Conservation (phyloP, 1,140 invertebrate species). For the Drosophila kikkawai region DNA sequence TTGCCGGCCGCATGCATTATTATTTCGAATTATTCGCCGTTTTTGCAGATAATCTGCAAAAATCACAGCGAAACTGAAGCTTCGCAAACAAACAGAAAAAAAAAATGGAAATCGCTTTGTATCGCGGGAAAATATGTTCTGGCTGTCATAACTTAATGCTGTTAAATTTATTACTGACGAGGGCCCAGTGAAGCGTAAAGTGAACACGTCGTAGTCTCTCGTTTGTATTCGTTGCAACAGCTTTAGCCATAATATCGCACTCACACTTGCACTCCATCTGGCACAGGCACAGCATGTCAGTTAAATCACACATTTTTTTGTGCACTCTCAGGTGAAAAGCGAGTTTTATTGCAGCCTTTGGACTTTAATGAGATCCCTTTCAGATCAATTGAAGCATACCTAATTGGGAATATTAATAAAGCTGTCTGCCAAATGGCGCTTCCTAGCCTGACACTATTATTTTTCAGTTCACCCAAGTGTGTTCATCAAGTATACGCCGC, state of each 20-base stretch:
- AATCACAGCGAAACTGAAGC: slow-evolving; percentile 64
- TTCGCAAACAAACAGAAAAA: slow-evolving; percentile 21
- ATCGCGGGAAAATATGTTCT: slow-evolving; percentile 42
- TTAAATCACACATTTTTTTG: slow-evolving; percentile 28
- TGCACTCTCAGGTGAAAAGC: slow-evolving; percentile 23
- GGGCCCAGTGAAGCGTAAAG: slow-evolving; percentile 27
- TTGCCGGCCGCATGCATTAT: slow-evolving; percentile 75
- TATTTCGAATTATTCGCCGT: slow-evolving; percentile 73
- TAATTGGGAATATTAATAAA: slow-evolving; percentile 1
- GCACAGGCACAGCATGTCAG: slow-evolving; percentile 28
- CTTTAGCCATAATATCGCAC: slow-evolving; percentile 50
- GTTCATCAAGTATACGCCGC: slow-evolving; percentile 51
- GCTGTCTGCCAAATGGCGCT: neutral
- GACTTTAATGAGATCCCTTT: slow-evolving; percentile 7
- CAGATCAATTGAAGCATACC: neutral
- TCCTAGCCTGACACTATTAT: neutral
- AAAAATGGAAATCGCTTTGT: slow-evolving; percentile 40
- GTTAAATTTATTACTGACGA: slow-evolving; percentile 50
- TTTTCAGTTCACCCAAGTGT: neutral
- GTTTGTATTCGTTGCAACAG: slow-evolving; percentile 41
- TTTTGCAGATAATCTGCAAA: slow-evolving; percentile 71
- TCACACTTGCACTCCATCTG: slow-evolving; percentile 14
- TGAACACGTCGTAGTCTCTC: slow-evolving; percentile 31
- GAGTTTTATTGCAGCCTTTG: neutral
- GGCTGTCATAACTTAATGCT: slow-evolving; percentile 65